A percentile compares a stretch with the other conserved stretches of the same genome.
Evolutionary conservation across 2,888 invertebrate genomes (phyloP).

Genomic region (Drosophila lutescens): DNA sequence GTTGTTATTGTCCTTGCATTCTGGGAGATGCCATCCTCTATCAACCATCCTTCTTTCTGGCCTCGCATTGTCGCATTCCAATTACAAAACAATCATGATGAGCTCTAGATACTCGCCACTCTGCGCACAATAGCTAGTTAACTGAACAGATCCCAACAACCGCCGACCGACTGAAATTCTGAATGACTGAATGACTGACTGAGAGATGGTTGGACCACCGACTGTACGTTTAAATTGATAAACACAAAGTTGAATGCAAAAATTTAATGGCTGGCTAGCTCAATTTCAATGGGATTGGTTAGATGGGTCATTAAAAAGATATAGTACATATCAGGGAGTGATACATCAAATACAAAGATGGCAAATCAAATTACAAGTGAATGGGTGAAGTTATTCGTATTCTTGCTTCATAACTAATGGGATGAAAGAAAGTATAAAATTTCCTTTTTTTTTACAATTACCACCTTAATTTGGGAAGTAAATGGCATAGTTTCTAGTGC

Average conservation of each 20-base stretch:
- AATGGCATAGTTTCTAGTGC: too few relatives aligned
- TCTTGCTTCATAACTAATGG: not conserved
- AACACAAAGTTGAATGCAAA: constrained; percentile 9
- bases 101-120: constrained; percentile 69
- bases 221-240: constrained; percentile 6
- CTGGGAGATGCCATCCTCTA: constrained; percentile 49
- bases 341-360: constrained; percentile 1
- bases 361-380: not conserved
- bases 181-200: not conserved
- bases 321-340: not conserved
- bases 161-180: not conserved
- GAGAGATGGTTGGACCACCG: constrained; percentile 3
- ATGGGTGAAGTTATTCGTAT: too few relatives aligned
- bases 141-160: constrained; percentile 21
- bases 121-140: constrained; percentile 46
- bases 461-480: too few relatives aligned
- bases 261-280: constrained; percentile 1
- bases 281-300: not conserved
- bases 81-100: constrained; percentile 79
- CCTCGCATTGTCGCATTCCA: constrained; percentile 72
- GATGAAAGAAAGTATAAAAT: too few relatives aligned
- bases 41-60: constrained; percentile 30
- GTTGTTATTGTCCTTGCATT: constrained; percentile 54
- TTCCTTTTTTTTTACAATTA: too few relatives aligned
- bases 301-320: not conserved